Percentiles rank a stretch among this genome's conserved stretches.
Conservation (phyloP, 2,888 invertebrate species). For the Sacculina carcini region DNA sequence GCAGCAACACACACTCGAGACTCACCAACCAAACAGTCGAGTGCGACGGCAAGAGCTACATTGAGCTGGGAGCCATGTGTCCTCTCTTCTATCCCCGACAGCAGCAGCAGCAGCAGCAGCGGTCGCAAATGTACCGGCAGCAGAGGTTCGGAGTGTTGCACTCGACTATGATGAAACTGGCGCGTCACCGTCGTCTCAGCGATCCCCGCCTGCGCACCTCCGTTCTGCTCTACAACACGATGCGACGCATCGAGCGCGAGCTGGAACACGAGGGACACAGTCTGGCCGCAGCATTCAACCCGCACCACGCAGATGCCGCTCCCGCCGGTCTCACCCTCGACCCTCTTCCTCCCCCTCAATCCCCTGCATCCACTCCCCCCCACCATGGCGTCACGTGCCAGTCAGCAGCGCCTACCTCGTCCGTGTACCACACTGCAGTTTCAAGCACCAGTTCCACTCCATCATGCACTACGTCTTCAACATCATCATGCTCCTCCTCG, state of each 20-base stretch:
- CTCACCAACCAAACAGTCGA: background rate
- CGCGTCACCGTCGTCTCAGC: slow-evolving; percentile 58
- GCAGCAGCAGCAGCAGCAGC: too few relatives aligned
- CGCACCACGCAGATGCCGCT: slow-evolving; percentile 9
- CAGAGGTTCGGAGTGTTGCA: slow-evolving; percentile 65
- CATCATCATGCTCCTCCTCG: slow-evolving; percentile 9
- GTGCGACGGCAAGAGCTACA: slow-evolving; percentile 2
- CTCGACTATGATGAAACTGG: slow-evolving; percentile 70
- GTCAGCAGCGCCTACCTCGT: slow-evolving; percentile 16
- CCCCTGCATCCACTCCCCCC: slow-evolving; percentile 21
- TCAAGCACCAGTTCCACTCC: slow-evolving; percentile 7
- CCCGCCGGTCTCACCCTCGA: background rate
- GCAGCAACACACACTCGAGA: background rate
- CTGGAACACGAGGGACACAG: slow-evolving; percentile 35
- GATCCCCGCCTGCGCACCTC: slow-evolving; percentile 69
- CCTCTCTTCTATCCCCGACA: too few relatives aligned
- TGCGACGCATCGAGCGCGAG: slow-evolving; percentile 63
- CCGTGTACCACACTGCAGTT: slow-evolving; percentile 12
- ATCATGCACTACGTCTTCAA: slow-evolving; percentile 7
- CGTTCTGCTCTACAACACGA: slow-evolving; percentile 74
- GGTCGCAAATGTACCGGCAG: slow-evolving; percentile 34
- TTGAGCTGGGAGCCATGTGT: background rate
- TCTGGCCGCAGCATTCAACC: slow-evolving; percentile 13
- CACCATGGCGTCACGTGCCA: slow-evolving; percentile 19
- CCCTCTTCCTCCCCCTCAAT: slow-evolving; percentile 4